Base-by-base conservation (phyloP, 64 coral and sea anemone genomes). In the Astreopora myriophthalma region DNA sequence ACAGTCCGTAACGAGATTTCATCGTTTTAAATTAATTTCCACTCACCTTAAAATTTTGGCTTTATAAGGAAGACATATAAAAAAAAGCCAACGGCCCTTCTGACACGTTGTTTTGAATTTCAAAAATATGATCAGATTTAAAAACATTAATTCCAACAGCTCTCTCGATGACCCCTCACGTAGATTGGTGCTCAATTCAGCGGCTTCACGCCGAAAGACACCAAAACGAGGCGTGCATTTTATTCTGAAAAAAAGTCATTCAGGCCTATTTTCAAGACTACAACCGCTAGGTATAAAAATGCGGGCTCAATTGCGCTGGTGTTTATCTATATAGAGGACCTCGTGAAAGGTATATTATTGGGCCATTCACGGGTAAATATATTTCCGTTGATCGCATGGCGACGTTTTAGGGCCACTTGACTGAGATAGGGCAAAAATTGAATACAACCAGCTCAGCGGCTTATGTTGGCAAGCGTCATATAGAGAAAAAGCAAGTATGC, bases 61-160 rank as follows among this genome's bases (percentile, higher is more conserved):
- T 9, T 65, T 83, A 83, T 83, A 7, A 83, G 22, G 57, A 38
- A 83, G 79, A 83, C 79, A 83, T 83, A 63, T 6, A 83, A 57
- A 55, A 83, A 83, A 65, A 14, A 36, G 33, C 57, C 52, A 83
- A 83, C 57, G 57, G 55, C n/a, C 22, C 42, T 22, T 83, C 30
- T 9, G 55, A n/a, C 35, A 61, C 17, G 55, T 64, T 83, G 79
- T 83, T 83, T 83, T 83, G 79, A 83, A 83, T 83, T 83, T 83
- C 33, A 83, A 83, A 83, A 83, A 83, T 83, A 83, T 83, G 79
- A 83, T 65, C 64, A 63, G 52, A 83, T 83, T 83, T 65, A 61
- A 64, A 64, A 83, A 83, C 79, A 83, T 64, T 65, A 83, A 83
- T 64, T 83, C 37, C 38, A 24, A 29, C 48, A 25, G 79, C 55